Percentiles rank a stretch among this genome's conserved stretches.
phyloP scores from a whole-genome alignment of 2,888 invertebrate genomes.

The Eupsilia transversa region DNA sequence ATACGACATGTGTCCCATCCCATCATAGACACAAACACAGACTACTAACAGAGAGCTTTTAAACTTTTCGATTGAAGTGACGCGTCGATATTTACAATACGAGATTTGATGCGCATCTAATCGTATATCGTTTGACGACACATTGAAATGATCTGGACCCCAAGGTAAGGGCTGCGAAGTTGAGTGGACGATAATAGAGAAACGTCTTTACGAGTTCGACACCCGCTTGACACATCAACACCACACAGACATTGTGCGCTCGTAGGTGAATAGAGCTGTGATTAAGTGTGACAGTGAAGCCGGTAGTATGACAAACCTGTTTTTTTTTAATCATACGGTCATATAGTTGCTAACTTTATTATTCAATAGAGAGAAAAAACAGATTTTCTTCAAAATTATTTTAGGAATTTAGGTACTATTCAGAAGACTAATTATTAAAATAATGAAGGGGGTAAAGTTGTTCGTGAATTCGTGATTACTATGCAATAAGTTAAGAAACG shows the following conservation, averaged over 20 bases:
- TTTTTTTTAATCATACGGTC: background rate
- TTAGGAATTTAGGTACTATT: background rate
- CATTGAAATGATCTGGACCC: slow-evolving; percentile 71
- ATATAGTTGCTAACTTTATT: too few species aligned
- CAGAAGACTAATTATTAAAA: background rate
- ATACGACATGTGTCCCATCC: background rate
- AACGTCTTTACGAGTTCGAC: slow-evolving; percentile 86
- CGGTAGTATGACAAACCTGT: slow-evolving; percentile 51
- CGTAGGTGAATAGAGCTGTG: slow-evolving; percentile 60
- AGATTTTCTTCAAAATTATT: background rate
- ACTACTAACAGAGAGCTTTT: background rate
- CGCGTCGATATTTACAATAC: slow-evolving; percentile 52
- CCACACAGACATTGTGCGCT: slow-evolving; percentile 73
- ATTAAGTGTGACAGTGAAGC: slow-evolving; percentile 68
- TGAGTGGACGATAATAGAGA: slow-evolving; percentile 85
- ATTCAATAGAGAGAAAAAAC: background rate
- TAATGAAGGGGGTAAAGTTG: too few species aligned
- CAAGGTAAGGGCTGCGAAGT: slow-evolving; percentile 77
- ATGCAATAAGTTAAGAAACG: background rate
- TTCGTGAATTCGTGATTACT: background rate
- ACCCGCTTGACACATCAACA: slow-evolving; percentile 87
- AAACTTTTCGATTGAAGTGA: slow-evolving; percentile 27
- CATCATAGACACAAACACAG: background rate
- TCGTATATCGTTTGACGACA: slow-evolving; percentile 60
- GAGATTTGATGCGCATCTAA: slow-evolving; percentile 57